Evolutionary conservation across 2,113 vertebrate genomes (phyloP).

Genomic region (Hemicordylus capensis): DNA sequence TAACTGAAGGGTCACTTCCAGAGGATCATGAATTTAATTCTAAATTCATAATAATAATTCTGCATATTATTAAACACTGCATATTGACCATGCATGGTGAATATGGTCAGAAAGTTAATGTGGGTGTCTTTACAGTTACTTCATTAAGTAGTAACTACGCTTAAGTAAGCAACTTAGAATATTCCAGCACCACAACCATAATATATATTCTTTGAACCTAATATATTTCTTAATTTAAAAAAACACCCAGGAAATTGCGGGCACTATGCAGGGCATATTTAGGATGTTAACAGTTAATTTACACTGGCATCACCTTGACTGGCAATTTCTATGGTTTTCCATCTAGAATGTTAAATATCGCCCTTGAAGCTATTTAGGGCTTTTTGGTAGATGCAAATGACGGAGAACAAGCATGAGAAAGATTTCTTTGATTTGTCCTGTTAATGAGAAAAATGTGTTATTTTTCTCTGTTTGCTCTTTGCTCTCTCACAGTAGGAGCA

Average conservation of each 20-base stretch:
- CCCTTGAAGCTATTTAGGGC: slow-evolving; percentile 5
- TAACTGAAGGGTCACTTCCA: neutral
- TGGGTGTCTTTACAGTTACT: neutral
- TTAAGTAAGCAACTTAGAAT: neutral
- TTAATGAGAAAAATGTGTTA: slow-evolving; percentile 8
- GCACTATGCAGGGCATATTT: neutral
- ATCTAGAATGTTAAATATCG: slow-evolving; percentile 15
- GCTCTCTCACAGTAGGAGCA: neutral
- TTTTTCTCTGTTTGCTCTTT: slow-evolving; percentile 6
- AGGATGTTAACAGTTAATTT: slow-evolving; percentile 22
- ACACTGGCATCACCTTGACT: slow-evolving; percentile 6
- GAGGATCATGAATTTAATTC: neutral
- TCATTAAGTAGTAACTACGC: neutral
- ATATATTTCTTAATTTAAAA: neutral
- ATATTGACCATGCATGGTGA: too few species aligned
- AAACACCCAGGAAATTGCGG: neutral
- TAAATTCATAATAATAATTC: neutral
- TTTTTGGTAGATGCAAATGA: slow-evolving; percentile 6
- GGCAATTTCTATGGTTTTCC: slow-evolving; percentile 25
- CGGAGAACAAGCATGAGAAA: neutral
- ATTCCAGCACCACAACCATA: neutral
- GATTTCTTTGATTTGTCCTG: slow-evolving; percentile 14
- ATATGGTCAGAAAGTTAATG: neutral
- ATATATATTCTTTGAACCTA: neutral
- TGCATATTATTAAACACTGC: neutral